These are phyloP conservation scores for Tribolium freemani DNA, from an alignment of 2,888 invertebrate genomes.

Conservation along the genomic window DNA sequence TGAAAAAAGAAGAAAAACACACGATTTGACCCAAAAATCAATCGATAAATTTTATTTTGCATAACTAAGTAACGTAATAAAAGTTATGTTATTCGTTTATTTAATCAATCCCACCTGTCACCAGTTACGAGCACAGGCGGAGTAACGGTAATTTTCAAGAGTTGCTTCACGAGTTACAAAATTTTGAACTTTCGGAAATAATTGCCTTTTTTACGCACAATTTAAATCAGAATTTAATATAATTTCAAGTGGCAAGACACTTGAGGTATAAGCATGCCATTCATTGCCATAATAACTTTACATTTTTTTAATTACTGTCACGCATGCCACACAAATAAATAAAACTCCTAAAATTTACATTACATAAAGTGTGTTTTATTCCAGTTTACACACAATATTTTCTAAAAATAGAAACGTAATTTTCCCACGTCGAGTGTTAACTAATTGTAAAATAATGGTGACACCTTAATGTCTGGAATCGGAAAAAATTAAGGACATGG, in stretches of 20 bases:
- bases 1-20: constrained; percentile 62
- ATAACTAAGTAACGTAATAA: neutral
- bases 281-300: too few relatives aligned
- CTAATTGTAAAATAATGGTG: neutral
- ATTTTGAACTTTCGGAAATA: too few relatives aligned
- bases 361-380: neutral
- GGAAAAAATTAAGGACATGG: too few relatives aligned
- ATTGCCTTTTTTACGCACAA: too few relatives aligned
- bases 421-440: neutral
- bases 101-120: neutral
- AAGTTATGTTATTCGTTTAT: neutral
- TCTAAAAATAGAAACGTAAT: neutral
- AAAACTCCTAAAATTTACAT: too few relatives aligned
- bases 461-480: neutral
- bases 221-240: too few relatives aligned
- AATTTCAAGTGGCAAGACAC: too few relatives aligned
- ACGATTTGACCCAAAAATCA: too few relatives aligned
- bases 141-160: neutral
- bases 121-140: neutral
- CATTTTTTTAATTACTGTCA: too few relatives aligned
- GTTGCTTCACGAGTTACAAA: neutral
- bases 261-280: too few relatives aligned
- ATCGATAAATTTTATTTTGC: neutral
- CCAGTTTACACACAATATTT: neutral
- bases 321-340: too few relatives aligned